Percentiles rank a stretch among this genome's conserved stretches.
Evolutionary conservation across 2,113 vertebrate genomes (phyloP).

Genomic region (Hemibagrus wyckioides): DNA sequence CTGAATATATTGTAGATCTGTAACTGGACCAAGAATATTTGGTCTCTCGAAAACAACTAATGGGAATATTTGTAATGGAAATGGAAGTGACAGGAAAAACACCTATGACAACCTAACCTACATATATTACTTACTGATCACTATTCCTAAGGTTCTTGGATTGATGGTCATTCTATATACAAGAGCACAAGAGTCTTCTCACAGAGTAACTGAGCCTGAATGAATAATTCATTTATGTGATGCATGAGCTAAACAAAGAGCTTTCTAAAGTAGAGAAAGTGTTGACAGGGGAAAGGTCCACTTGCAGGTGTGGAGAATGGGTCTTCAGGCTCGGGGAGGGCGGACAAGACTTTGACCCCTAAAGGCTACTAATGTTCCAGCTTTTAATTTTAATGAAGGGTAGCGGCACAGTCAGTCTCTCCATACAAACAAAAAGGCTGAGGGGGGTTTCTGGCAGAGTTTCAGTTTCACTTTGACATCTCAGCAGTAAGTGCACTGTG

Average conservation of each 20-base stretch:
- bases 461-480: background rate
- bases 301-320: constrained; percentile 19
- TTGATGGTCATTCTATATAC: background rate
- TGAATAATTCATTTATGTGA: constrained; percentile 55
- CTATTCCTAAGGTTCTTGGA: background rate
- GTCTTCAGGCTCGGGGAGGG: constrained; percentile 9
- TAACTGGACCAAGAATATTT: background rate
- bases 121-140: background rate
- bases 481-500: background rate
- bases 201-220: constrained; percentile 13
- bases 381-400: constrained; percentile 58
- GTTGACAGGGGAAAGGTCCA: constrained; percentile 43
- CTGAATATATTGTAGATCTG: background rate
- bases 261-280: constrained; percentile 44
- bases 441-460: background rate
- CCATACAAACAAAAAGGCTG: background rate
- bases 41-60: background rate
- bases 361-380: constrained; percentile 47
- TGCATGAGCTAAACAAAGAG: constrained; percentile 23
- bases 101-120: background rate
- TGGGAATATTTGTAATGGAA: background rate
- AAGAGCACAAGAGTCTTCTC: background rate
- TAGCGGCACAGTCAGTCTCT: background rate
- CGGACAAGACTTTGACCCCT: constrained; percentile 30
- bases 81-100: no score